Evolutionary conservation across 1,140 invertebrate species (phyloP).

Genomic region (Drosophila neocordata): DNA sequence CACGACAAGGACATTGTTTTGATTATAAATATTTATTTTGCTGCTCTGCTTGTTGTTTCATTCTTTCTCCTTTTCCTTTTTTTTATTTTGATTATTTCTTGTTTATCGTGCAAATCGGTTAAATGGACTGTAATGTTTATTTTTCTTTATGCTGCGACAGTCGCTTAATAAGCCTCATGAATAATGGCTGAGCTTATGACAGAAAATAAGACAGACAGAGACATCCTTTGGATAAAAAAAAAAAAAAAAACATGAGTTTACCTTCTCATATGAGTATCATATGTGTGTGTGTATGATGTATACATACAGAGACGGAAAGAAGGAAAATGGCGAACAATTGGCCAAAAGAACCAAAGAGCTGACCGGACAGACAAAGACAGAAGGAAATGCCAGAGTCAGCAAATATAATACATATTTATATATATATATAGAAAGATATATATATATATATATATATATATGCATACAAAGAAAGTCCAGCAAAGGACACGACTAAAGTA

Average conservation of each 20-base stretch:
- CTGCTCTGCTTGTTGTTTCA: conserved; percentile 61
- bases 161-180: conserved; percentile 71
- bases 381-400: conserved; percentile 25
- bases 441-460: too few species aligned
- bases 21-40: conserved; percentile 76
- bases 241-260: too few species aligned
- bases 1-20: conserved; percentile 63
- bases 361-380: conserved; percentile 8
- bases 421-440: too few species aligned
- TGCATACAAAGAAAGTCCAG: conserved; percentile 30
- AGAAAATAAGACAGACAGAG: too few species aligned
- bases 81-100: conserved; percentile 26
- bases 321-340: conserved; percentile 64
- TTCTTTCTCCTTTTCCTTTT: conserved; percentile 30
- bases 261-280: conserved; percentile 2
- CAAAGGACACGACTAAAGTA: conserved; percentile 17
- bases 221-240: too few species aligned
- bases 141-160: conserved; percentile 52
- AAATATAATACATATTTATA: conserved; percentile 21
- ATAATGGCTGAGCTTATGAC: conserved; percentile 57
- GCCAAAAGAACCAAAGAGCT: conserved; percentile 9
- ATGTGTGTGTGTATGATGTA: conserved; percentile 36
- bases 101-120: conserved; percentile 62
- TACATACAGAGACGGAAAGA: conserved; percentile 6
- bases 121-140: conserved; percentile 78